These are phyloP conservation scores for Chrysomela aeneicollis DNA, from an alignment of 2,888 invertebrate species.

Conservation along the genomic window DNA sequence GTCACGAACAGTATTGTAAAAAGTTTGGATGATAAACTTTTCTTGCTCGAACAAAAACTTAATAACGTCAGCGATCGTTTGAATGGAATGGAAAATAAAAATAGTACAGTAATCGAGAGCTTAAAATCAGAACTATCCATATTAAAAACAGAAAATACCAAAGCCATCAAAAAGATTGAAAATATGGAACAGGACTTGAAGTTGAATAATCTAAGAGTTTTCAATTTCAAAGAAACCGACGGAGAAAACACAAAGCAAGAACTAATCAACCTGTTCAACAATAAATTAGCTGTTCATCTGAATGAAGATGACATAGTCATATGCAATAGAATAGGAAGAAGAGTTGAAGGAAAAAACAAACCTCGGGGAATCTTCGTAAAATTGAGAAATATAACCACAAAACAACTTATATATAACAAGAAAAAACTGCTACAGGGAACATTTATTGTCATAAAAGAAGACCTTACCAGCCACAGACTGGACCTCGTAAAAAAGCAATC, in stretches of 20 bases:
- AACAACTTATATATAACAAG: slow-evolving; percentile 4
- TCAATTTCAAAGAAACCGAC: no score
- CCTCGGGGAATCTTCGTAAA: not conserved
- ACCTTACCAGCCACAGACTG: no score
- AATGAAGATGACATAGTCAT: no score
- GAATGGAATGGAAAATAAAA: not conserved
- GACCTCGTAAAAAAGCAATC: not conserved
- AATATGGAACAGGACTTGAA: not conserved
- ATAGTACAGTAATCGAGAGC: not conserved
- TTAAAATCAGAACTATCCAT: not conserved
- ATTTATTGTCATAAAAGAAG: no score
- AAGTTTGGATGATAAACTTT: not conserved
- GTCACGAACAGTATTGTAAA: not conserved
- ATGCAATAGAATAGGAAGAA: no score
- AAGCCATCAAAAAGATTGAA: not conserved
- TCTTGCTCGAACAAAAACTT: slow-evolving; percentile 3
- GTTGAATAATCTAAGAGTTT: not conserved
- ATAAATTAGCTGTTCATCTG: no score
- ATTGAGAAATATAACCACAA: not conserved
- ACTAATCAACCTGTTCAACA: no score
- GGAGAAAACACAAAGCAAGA: no score
- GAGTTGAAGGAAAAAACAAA: not conserved
- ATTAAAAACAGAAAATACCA: not conserved
- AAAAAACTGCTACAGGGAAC: slow-evolving; percentile 1
- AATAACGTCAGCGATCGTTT: not conserved